A percentile compares a stretch with the other conserved stretches of the same genome.
Conservation (phyloP, 2,797 vertebrate species). For the Sarcoramphus papa region DNA sequence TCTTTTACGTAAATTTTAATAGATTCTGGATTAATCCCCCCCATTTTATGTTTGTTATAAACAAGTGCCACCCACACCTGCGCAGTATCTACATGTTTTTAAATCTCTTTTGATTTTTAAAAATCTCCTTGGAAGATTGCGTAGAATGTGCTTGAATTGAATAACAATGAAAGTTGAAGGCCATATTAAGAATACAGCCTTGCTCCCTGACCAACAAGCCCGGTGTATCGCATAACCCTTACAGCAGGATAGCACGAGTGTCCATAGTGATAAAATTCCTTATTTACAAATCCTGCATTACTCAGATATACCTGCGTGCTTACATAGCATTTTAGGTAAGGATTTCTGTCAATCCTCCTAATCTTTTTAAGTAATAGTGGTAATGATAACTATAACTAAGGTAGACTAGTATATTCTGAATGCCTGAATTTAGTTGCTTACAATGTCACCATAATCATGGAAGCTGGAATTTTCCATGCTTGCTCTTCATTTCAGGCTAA, state of each 20-base stretch:
- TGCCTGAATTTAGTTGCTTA: neutral
- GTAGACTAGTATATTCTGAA: neutral
- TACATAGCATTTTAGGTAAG: neutral
- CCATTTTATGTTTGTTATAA: neutral
- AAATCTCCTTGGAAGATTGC: neutral
- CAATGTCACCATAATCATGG: neutral
- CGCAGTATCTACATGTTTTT: neutral
- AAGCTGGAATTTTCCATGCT: neutral
- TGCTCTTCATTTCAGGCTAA: neutral
- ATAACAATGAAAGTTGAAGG: neutral
- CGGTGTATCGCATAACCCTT: neutral
- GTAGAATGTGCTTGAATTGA: neutral
- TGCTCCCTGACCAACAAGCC: neutral
- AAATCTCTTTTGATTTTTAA: neutral
- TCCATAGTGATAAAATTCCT: neutral
- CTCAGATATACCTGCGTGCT: neutral
- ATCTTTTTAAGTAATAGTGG: neutral
- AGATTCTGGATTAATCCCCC: neutral
- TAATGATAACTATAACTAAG: neutral
- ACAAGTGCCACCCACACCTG: neutral
- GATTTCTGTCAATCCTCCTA: neutral
- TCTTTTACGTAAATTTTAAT: neutral
- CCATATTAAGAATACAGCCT: neutral
- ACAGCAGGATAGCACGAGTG: fast-evolving
- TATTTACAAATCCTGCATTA: neutral